phyloP scores from a whole-genome alignment of 2,888 invertebrate species.

The Neoascia interrupta region DNA sequence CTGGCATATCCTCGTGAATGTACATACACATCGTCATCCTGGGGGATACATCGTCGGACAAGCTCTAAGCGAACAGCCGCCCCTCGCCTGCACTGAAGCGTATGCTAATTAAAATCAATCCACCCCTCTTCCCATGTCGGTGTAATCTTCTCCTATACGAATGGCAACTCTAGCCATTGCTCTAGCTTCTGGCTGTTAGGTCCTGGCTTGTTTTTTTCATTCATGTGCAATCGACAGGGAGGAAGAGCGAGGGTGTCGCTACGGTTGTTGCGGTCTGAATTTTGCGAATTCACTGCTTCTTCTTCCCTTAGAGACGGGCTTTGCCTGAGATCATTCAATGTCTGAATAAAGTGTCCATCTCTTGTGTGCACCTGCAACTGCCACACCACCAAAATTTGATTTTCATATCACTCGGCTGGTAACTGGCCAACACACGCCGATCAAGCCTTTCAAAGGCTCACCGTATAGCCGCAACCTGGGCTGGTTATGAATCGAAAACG shows the following conservation, averaged over 20 bases:
- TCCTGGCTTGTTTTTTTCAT: conserved; percentile 28
- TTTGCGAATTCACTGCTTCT: conserved; percentile 31
- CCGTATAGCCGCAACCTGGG: neutral
- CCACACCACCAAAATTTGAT: conserved; percentile 57
- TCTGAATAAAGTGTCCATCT: conserved; percentile 17
- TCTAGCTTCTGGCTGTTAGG: conserved; percentile 40
- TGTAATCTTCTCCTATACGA: conserved; percentile 66
- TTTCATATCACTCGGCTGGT: conserved; percentile 54
- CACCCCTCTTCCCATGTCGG: conserved; percentile 61
- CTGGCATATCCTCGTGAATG: neutral
- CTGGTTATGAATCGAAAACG: conserved; percentile 43
- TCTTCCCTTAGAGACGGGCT: conserved; percentile 21
- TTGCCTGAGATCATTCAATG: conserved; percentile 46
- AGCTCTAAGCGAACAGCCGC: neutral
- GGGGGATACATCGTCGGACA: conserved; percentile 2
- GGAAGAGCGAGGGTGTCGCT: conserved; percentile 14
- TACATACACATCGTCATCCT: neutral
- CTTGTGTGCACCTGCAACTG: conserved; percentile 11
- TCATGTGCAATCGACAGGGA: conserved; percentile 14
- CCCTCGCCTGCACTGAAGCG: conserved; percentile 18
- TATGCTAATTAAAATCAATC: conserved; percentile 69
- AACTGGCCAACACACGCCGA: conserved; percentile 50
- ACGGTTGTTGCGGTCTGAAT: conserved; percentile 39
- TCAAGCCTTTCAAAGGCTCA: conserved; percentile 36
- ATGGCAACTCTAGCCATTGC: conserved; percentile 55